Percentiles rank a stretch among this genome's conserved stretches.
These are phyloP conservation scores for Epinephelus coioides DNA, from an alignment of 2,797 vertebrate genomes.

Conservation along the genomic window DNA sequence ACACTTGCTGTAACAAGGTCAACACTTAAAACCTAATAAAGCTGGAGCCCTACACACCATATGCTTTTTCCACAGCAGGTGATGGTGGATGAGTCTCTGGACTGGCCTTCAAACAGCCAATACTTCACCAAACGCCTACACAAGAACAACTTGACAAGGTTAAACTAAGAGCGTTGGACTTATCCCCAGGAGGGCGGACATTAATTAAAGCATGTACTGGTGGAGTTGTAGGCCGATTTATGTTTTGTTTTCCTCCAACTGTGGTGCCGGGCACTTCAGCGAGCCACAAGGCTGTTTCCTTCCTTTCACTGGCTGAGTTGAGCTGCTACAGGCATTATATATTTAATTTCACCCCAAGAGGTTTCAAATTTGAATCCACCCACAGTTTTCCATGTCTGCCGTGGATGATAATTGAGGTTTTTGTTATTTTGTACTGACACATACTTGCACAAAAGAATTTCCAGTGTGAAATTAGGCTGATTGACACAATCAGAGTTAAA, in stretches of 20 bases:
- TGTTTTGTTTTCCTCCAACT: conserved; percentile 18
- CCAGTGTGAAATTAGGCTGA: neutral
- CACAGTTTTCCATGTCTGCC: conserved; percentile 2
- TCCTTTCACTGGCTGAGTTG: conserved; percentile 1
- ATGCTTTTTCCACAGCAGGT: neutral
- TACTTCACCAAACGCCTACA: neutral
- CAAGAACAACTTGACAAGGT: conserved; percentile 4
- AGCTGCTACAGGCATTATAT: conserved; percentile 15
- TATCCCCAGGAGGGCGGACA: neutral
- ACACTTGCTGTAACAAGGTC: neutral
- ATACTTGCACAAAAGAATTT: conserved; percentile 10
- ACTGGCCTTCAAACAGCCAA: neutral
- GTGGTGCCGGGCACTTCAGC: neutral
- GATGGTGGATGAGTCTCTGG: conserved; percentile 2
- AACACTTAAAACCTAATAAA: neutral
- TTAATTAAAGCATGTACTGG: conserved; percentile 34
- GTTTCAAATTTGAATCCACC: conserved; percentile 37
- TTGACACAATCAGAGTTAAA: conserved; percentile 14
- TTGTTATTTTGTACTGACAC: conserved; percentile 6
- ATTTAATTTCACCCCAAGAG: conserved; percentile 32
- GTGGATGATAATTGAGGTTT: conserved; percentile 26
- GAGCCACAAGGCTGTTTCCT: neutral
- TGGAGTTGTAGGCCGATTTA: neutral
- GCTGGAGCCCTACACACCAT: neutral
- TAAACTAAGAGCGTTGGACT: conserved; percentile 10